Evolutionary conservation across 2,797 vertebrate species (phyloP), one percentile per base, ranked within the genome.

Genomic region (Geotrypetes seraphini): DNA sequence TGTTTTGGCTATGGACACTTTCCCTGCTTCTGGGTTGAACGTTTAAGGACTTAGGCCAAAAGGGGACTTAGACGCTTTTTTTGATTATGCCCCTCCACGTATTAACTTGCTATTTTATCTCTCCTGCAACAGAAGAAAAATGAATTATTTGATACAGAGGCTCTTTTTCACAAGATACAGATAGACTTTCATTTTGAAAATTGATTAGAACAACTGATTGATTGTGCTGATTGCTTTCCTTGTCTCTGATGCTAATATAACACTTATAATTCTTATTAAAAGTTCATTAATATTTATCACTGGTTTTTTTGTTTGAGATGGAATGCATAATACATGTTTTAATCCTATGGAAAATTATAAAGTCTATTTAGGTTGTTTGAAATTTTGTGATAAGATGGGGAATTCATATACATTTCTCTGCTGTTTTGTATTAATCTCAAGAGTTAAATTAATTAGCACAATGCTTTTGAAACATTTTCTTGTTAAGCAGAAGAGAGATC

Each of bases 191-290:
- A 52, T 49, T 47, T 58, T 45, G 28, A 52, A 60, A 60, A 54
- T 40, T 61, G 55, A 61, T 63, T 56, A 53, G 36, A 44, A 20
- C 22, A 42, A 12, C 36, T 57, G 47, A 64, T 54, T 60, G 47
- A 62, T 49, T 57, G 19, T 29, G 30, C 5, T 44, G 58, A 57
- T 62, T 59, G 34, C 29, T 54, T 51, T 58, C 46, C 35, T 60
- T 52, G 33, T 50, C 37, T 52, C 26, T 15, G 37, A 25, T 19
- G 36, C 47, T 28, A 22, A 31, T 28, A 35, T 15, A 53, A 4
- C 33, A 61, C 48, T 56, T 53, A 44, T 53, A 54, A 56, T 45
- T 52, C 31, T 46, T 53, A 61, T 60, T 65, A 60, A 60, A 57
- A 60, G 36, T 51, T 57, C 44, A 53, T 62, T 58, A 28, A 33